Percentiles rank a stretch among this genome's conserved stretches.
These are phyloP conservation scores for Phainopepla nitens DNA, from an alignment of 2,113 vertebrate species.

Conservation along the genomic window DNA sequence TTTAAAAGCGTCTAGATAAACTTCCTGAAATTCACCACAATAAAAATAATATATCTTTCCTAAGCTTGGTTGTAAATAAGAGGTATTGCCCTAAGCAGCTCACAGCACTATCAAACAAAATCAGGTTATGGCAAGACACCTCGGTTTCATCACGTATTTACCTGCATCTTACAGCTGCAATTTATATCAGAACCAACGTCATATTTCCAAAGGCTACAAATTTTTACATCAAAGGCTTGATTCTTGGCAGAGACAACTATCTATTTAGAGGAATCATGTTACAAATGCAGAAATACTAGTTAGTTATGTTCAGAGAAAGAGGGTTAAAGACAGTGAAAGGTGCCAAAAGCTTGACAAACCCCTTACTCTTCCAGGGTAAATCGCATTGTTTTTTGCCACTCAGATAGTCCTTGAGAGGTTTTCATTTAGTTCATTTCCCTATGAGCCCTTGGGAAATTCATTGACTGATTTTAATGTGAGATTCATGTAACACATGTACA, in stretches of 20 bases:
- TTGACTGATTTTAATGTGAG: not conserved
- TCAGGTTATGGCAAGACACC: not conserved
- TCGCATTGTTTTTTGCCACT: not conserved
- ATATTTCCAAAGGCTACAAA: not conserved
- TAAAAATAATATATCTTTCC: not conserved
- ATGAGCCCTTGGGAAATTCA: not conserved
- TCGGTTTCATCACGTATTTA: not conserved
- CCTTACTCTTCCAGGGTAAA: not conserved
- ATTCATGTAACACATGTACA: not conserved
- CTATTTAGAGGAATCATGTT: not conserved
- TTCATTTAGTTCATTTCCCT: not conserved
- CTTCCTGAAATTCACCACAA: not conserved
- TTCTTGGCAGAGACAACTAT: slow-evolving; percentile 17
- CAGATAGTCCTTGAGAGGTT: not conserved
- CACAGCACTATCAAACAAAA: not conserved
- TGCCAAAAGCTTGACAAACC: not conserved
- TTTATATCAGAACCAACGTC: not conserved
- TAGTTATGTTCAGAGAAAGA: not conserved
- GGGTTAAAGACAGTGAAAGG: not conserved
- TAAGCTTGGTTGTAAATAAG: not conserved
- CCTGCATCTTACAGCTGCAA: not conserved
- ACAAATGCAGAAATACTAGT: not conserved
- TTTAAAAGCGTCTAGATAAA: not conserved
- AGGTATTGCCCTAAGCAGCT: not conserved
- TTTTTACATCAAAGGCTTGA: slow-evolving; percentile 26